Evolutionary conservation across 1,140 invertebrate species (phyloP).

Genomic region (Agrypnia vestita): DNA sequence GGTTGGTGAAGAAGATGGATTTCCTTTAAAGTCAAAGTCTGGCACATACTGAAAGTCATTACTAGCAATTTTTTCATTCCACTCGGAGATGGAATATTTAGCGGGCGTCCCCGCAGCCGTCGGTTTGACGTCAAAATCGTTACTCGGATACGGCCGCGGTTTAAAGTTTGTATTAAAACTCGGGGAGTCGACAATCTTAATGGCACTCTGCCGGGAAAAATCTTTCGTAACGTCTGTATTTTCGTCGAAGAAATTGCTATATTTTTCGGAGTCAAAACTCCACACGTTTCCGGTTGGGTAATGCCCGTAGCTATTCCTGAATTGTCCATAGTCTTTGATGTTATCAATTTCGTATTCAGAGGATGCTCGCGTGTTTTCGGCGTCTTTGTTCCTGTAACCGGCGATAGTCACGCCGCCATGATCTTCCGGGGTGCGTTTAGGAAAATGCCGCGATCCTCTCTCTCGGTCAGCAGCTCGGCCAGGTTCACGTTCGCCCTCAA

Average conservation of each 20-base stretch:
- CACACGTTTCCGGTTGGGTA: background rate
- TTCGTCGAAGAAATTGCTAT: background rate
- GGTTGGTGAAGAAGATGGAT: background rate
- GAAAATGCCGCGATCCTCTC: too few relatives aligned
- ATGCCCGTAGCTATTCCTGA: conserved; percentile 10
- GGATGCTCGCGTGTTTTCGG: background rate
- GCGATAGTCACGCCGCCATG: too few relatives aligned
- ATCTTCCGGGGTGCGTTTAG: too few relatives aligned
- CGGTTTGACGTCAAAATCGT: too few relatives aligned
- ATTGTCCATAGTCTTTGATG: background rate
- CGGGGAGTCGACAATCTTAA: too few relatives aligned
- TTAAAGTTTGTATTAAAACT: too few relatives aligned
- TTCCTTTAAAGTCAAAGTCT: background rate
- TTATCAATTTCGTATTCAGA: background rate
- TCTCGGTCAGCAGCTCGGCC: too few relatives aligned
- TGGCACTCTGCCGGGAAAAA: too few relatives aligned
- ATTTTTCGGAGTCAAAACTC: background rate
- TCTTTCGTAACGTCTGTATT: background rate
- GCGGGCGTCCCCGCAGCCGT: too few relatives aligned
- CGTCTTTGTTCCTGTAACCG: background rate
- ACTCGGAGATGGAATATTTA: background rate
- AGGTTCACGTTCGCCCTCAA: too few relatives aligned
- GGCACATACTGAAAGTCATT: background rate
- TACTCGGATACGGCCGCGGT: too few relatives aligned
- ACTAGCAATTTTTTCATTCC: background rate